These are phyloP conservation scores for Embidobia sp. DNA, from an alignment of 2,888 invertebrate species.

Conservation along the genomic window DNA sequence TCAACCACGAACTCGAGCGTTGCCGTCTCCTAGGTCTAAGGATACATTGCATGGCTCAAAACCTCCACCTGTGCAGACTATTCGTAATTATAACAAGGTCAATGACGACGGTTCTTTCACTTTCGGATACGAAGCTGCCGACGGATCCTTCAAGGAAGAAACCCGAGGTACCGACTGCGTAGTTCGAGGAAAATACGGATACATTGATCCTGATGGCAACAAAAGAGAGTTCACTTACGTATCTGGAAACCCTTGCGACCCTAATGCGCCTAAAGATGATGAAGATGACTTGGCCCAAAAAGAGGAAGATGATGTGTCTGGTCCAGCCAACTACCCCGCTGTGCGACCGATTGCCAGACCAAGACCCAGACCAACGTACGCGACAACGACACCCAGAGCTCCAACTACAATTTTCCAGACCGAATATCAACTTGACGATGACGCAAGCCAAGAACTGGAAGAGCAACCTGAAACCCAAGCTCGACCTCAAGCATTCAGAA, in stretches of 20 bases:
- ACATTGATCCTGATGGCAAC: constrained; percentile 93
- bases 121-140: constrained; percentile 92
- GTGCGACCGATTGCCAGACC: constrained; percentile 83
- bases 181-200: constrained; percentile 93
- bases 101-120: constrained; percentile 93
- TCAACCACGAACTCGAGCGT: constrained; percentile 78
- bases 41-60: constrained; percentile 83
- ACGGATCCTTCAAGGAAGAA: constrained; percentile 93
- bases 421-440: constrained; percentile 83
- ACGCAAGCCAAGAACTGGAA: constrained; percentile 84
- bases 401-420: constrained; percentile 89
- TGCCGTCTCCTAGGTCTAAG: constrained; percentile 82
- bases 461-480: constrained; percentile 83
- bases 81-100: constrained; percentile 91
- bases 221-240: constrained; percentile 93
- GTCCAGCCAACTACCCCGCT: constrained; percentile 85
- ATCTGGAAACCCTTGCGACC: constrained; percentile 92
- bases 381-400: constrained; percentile 81
- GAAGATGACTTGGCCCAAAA: constrained; percentile 83
- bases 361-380: constrained; percentile 81
- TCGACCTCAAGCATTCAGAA: constrained; percentile 78
- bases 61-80: constrained; percentile 90
- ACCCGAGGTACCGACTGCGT: constrained; percentile 93
- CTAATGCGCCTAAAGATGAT: constrained; percentile 89
- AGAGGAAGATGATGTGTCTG: constrained; percentile 83